Percentiles rank a stretch among this genome's conserved stretches.
phyloP scores from a whole-genome alignment of 1,140 invertebrate species.

The Drosophila erecta region DNA sequence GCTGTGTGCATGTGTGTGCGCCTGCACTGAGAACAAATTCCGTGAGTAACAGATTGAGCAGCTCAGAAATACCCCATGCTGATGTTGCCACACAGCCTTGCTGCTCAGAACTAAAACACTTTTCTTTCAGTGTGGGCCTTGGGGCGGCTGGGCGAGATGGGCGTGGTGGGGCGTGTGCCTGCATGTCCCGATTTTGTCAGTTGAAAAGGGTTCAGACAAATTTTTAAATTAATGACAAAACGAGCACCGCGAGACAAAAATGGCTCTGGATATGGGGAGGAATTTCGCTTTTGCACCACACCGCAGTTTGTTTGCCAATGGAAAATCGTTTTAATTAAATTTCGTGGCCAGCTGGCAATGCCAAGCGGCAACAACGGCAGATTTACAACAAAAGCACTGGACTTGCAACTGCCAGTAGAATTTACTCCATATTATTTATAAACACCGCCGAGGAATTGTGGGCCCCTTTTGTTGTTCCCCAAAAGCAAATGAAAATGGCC shows the following conservation, averaged over 20 bases:
- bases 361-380: neutral
- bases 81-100: no score
- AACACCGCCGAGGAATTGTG: slow-evolving; percentile 9
- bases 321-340: slow-evolving; percentile 62
- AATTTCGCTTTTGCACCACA: slow-evolving; percentile 43
- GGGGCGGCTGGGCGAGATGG: slow-evolving; percentile 1
- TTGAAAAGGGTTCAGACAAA: slow-evolving; percentile 76
- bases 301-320: slow-evolving; percentile 47
- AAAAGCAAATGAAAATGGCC: slow-evolving; percentile 12
- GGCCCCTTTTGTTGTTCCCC: slow-evolving; percentile 6
- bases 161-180: slow-evolving; percentile 5
- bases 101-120: no score
- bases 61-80: no score
- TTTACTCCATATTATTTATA: slow-evolving; percentile 41
- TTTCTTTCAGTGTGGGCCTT: slow-evolving; percentile 3
- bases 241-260: slow-evolving; percentile 51
- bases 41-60: no score
- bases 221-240: slow-evolving; percentile 78
- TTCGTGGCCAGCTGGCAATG: slow-evolving; percentile 33
- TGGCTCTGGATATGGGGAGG: slow-evolving; percentile 27
- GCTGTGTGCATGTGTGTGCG: neutral
- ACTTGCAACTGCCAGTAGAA: slow-evolving; percentile 19
- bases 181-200: slow-evolving; percentile 65
- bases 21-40: slow-evolving; percentile 1
- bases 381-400: slow-evolving; percentile 11